Evolutionary conservation across 2,797 vertebrate genomes (phyloP), one percentile per base, ranked within the genome.

Genomic region (Ammospiza maritima): DNA sequence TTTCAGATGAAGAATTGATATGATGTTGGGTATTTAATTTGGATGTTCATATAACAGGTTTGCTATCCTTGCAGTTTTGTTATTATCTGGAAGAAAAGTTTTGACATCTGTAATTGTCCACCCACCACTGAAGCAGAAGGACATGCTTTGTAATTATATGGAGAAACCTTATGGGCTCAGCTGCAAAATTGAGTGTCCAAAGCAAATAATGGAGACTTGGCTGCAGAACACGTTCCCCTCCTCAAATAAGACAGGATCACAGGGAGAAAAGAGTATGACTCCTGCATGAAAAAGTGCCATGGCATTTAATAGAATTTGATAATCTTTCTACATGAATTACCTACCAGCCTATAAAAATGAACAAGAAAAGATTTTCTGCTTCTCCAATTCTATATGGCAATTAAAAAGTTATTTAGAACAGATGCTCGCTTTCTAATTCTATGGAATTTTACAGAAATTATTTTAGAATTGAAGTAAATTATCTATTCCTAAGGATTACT

Each of bases 51-150:
- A 8, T 81, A 95, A 80, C 45, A 93, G 51, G 50, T 88, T 93
- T 93, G 73, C 76, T 88, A 65, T 88, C 93, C 78, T 30, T 62
- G 83, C 88, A 92, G 60, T 93, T 93, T 56, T 74, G 77, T 91
- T 91, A 93, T 70, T 94, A 93, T 88, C 75, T 96, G 85, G 82
- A 96, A 96, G 84, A 91, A 84, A 93, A 47, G 54, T 93, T 96
- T 92, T 95, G 78, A 96, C 85, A 77, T 90, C 42, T 92, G 80
- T 96, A 97, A 96, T 96, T 96, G 88, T 94, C 94, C 89, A 69
- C 62, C 95, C 89, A 84, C 69, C 71, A 45, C 58, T 93, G 54
- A 79, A 78, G 76, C 62, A 93, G 71, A 97, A 89, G 94, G 93
- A 82, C 58, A 54, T 17, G 40, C 47, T 90, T 96, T 61, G 54